These are phyloP conservation scores for Pterocles burchelli DNA, from an alignment of 2,113 vertebrate species.

Conservation along the genomic window DNA sequence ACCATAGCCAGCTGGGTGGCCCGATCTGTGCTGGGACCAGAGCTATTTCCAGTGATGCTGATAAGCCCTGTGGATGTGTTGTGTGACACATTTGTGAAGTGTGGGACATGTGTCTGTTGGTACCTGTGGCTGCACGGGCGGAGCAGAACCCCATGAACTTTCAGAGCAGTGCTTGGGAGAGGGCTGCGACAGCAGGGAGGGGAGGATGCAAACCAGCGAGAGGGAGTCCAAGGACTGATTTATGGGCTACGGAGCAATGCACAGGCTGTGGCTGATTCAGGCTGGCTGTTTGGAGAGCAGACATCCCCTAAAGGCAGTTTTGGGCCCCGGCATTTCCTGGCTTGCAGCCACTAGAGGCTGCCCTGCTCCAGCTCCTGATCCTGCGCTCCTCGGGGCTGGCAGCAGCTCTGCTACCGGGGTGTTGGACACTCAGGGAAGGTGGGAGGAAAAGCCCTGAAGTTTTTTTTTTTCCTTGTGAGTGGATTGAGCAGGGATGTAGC, in stretches of 20 bases:
- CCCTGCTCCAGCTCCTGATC: conserved; percentile 56
- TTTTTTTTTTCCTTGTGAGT: not conserved
- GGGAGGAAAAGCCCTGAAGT: not conserved
- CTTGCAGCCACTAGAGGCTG: conserved; percentile 51
- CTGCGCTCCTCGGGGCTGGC: not conserved
- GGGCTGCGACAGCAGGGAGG: not conserved
- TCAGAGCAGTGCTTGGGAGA: not conserved
- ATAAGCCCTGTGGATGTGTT: fast-evolving
- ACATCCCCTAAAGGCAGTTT: too few relatives aligned
- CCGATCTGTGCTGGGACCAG: not conserved
- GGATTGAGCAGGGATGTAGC: not conserved
- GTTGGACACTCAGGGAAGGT: not conserved
- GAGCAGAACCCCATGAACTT: not conserved
- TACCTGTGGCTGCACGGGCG: not conserved
- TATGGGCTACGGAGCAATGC: not conserved
- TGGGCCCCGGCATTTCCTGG: not conserved
- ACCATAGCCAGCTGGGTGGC: not conserved
- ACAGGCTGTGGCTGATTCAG: not conserved
- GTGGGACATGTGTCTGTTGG: not conserved
- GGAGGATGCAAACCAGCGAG: not conserved
- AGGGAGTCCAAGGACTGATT: not conserved
- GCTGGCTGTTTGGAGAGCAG: not conserved
- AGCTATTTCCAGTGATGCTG: not conserved
- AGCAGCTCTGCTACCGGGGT: not conserved
- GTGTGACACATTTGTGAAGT: not conserved